Evolutionary conservation across 92 coral and sea anemone species (phyloP).

Genomic region (Pocillopora meandrina): DNA sequence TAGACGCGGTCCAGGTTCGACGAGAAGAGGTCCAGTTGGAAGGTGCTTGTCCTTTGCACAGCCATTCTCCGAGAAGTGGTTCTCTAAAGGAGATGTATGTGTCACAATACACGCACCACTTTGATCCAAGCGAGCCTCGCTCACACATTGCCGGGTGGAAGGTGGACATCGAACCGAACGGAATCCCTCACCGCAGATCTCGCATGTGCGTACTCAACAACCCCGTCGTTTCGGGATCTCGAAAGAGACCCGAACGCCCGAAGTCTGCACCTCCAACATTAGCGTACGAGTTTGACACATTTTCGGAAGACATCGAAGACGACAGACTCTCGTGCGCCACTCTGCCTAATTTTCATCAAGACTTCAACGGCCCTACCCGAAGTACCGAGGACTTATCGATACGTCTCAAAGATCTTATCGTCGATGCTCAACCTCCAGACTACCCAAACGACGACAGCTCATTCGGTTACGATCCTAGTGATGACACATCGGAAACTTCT

Average conservation of each 20-base stretch:
- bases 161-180: constrained; percentile 83
- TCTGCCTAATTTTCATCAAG: constrained; percentile 41
- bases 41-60: constrained; percentile 34
- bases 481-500: constrained; percentile 84
- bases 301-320: constrained; percentile 47
- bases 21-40: constrained; percentile 50
- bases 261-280: constrained; percentile 84
- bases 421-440: constrained; percentile 63
- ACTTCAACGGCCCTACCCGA: constrained; percentile 32
- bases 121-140: constrained; percentile 77
- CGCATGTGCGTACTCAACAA: constrained; percentile 83
- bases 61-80: constrained; percentile 51
- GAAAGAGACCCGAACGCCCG: constrained; percentile 68
- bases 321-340: constrained; percentile 52
- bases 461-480: constrained; percentile 86
- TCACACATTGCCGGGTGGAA: constrained; percentile 95
- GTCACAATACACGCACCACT: constrained; percentile 84
- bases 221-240: constrained; percentile 69
- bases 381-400: constrained; percentile 56
- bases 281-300: constrained; percentile 28
- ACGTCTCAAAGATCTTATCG: constrained; percentile 50
- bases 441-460: constrained; percentile 76
- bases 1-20: constrained; percentile 39
- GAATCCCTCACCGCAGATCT: constrained; percentile 79
- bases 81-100: constrained; percentile 83